These are phyloP conservation scores for Trachymyrmex cornetzi DNA, from an alignment of 1,140 invertebrate species.

Conservation along the genomic window DNA sequence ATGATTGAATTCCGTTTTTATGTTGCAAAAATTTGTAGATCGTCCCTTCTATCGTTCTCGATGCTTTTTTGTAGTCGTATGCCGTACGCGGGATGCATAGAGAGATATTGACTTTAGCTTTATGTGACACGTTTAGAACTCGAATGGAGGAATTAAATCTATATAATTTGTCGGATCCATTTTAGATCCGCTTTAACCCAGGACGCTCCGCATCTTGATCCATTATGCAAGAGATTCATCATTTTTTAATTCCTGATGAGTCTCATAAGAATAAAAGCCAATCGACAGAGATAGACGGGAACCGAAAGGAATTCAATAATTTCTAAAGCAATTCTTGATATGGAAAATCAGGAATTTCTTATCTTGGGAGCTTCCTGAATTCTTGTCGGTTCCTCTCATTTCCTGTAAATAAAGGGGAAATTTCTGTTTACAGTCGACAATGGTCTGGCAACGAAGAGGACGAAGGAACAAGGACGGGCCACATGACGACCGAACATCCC, in stretches of 20 bases:
- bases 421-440: conserved; percentile 75
- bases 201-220: conserved; percentile 17
- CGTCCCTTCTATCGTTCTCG: neutral
- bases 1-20: neutral
- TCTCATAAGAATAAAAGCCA: conserved; percentile 26
- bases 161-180: neutral
- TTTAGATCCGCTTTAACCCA: conserved; percentile 26
- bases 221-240: neutral
- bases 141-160: neutral
- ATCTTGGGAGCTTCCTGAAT: neutral
- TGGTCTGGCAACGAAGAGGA: conserved; percentile 83
- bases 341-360: conserved; percentile 6
- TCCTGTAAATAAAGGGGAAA: neutral
- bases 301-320: conserved; percentile 20
- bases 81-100: neutral
- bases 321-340: neutral
- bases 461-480: conserved; percentile 69
- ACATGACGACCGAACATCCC: conserved; percentile 80
- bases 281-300: neutral
- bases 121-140: neutral
- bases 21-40: neutral
- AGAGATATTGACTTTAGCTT: conserved; percentile 29
- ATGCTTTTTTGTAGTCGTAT: neutral
- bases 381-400: neutral
- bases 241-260: neutral